A percentile compares a stretch with the other conserved stretches of the same genome.
phyloP scores from a whole-genome alignment of 2,888 invertebrate species.

The Liposcelis brunnea region DNA sequence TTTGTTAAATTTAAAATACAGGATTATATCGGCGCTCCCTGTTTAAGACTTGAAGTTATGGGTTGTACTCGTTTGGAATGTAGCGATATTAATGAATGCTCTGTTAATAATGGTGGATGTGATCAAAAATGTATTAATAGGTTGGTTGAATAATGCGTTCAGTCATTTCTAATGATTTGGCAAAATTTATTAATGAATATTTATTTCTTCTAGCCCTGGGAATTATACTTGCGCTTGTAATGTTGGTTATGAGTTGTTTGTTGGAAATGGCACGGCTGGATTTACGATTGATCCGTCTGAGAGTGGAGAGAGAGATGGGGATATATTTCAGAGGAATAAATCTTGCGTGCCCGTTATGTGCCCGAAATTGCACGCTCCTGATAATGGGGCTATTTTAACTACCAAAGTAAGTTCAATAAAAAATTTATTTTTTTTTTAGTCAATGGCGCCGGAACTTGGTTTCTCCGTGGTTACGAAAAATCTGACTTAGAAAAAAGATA shows the following conservation, averaged over 20 bases:
- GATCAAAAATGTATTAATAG: slow-evolving; percentile 82
- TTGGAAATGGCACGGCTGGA: slow-evolving; percentile 77
- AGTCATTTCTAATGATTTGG: neutral
- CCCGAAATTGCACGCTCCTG: slow-evolving; percentile 53
- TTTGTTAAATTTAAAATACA: slow-evolving; percentile 71
- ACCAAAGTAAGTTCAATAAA: slow-evolving; percentile 41
- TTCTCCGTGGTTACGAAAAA: too few relatives aligned
- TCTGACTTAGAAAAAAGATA: too few relatives aligned
- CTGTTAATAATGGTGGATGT: slow-evolving; percentile 73
- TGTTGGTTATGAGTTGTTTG: slow-evolving; percentile 79
- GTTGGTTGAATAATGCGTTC: slow-evolving; percentile 20
- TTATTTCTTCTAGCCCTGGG: slow-evolving; percentile 44
- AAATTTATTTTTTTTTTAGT: too few relatives aligned
- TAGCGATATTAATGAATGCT: slow-evolving; percentile 75
- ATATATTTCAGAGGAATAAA: slow-evolving; percentile 77
- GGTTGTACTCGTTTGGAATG: slow-evolving; percentile 83
- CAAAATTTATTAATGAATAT: too few relatives aligned
- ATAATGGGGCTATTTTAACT: slow-evolving; percentile 68
- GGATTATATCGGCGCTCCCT: slow-evolving; percentile 77
- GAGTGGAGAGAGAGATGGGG: slow-evolving; percentile 74
- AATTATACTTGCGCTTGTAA: slow-evolving; percentile 78
- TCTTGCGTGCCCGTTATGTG: slow-evolving; percentile 91
- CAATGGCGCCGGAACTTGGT: too few relatives aligned
- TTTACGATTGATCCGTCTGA: slow-evolving; percentile 64
- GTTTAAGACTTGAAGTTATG: slow-evolving; percentile 79